Conservation (phyloP, 1,140 invertebrate genomes). For the Diprion similis region DNA sequence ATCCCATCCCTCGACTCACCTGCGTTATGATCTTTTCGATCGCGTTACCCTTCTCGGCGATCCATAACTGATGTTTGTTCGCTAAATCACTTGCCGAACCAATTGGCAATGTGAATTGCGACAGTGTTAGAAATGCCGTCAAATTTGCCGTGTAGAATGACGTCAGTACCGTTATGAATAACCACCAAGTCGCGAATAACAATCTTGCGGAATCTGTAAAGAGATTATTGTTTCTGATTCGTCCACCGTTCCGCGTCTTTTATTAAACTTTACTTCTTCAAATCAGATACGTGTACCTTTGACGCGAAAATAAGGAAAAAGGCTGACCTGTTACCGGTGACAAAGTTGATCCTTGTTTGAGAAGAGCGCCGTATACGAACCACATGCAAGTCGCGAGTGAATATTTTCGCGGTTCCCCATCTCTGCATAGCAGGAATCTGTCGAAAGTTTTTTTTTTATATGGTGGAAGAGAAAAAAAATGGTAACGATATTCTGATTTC, state of each 20-base stretch:
- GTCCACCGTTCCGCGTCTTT: no score
- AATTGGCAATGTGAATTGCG: slow-evolving; percentile 81
- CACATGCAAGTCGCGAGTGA: slow-evolving; percentile 75
- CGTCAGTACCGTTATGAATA: slow-evolving; percentile 86
- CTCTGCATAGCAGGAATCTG: slow-evolving; percentile 59
- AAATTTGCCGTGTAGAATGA: slow-evolving; percentile 93
- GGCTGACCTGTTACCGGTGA: slow-evolving; percentile 74
- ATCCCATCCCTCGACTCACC: slow-evolving; percentile 65
- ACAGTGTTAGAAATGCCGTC: slow-evolving; percentile 86
- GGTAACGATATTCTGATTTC: no score
- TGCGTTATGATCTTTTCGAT: slow-evolving; percentile 70
- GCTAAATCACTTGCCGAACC: slow-evolving; percentile 73
- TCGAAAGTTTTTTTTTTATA: slow-evolving; percentile 21
- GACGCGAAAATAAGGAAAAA: background rate
- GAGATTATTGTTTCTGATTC: no score
- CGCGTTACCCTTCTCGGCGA: slow-evolving; percentile 69
- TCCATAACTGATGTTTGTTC: slow-evolving; percentile 72
- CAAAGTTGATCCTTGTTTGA: slow-evolving; percentile 86
- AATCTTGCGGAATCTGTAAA: slow-evolving; percentile 78
- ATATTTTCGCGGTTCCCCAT: slow-evolving; percentile 64
- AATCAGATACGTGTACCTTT: no score
- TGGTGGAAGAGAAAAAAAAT: no score
- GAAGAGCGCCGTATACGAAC: slow-evolving; percentile 88
- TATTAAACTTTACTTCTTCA: no score
- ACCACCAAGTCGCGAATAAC: slow-evolving; percentile 90